Percentiles rank a stretch among this genome's conserved stretches.
phyloP scores from a whole-genome alignment of 2,888 invertebrate species.

The Neuroscelio doddi region DNA sequence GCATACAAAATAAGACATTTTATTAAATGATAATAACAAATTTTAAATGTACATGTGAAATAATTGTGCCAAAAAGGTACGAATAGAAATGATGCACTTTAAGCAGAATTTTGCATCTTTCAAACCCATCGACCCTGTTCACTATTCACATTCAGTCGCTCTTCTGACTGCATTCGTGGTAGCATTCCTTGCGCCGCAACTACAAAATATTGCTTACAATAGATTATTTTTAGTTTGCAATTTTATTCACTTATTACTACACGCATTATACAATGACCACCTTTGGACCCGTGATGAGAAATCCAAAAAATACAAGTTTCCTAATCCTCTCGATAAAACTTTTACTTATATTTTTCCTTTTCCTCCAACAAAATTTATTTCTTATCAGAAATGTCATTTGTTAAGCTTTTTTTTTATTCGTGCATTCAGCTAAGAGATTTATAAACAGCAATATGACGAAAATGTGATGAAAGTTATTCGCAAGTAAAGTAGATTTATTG shows the following conservation, averaged over 20 bases:
- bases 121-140: slow-evolving; percentile 24
- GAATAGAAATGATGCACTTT: slow-evolving; percentile 39
- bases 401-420: no score
- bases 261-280: slow-evolving; percentile 60
- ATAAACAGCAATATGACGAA: no score
- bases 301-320: slow-evolving; percentile 58
- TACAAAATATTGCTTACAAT: slow-evolving; percentile 57
- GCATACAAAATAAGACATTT: no score
- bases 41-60: no score
- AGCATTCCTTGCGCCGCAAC: slow-evolving; percentile 38
- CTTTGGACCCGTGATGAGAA: slow-evolving; percentile 68
- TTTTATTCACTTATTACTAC: slow-evolving; percentile 43
- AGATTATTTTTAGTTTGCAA: slow-evolving; percentile 48
- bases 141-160: slow-evolving; percentile 33
- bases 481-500: no score
- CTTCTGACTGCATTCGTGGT: slow-evolving; percentile 37
- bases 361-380: slow-evolving; percentile 7
- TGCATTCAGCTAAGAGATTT: no score
- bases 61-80: slow-evolving; percentile 33
- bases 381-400: slow-evolving; percentile 12
- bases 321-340: slow-evolving; percentile 30
- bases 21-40: no score
- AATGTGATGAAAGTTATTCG: no score
- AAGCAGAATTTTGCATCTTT: slow-evolving; percentile 32
- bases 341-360: slow-evolving; percentile 23